Conservation (phyloP, 2,888 invertebrate species). For the Hermaeophaga mercurialis region DNA sequence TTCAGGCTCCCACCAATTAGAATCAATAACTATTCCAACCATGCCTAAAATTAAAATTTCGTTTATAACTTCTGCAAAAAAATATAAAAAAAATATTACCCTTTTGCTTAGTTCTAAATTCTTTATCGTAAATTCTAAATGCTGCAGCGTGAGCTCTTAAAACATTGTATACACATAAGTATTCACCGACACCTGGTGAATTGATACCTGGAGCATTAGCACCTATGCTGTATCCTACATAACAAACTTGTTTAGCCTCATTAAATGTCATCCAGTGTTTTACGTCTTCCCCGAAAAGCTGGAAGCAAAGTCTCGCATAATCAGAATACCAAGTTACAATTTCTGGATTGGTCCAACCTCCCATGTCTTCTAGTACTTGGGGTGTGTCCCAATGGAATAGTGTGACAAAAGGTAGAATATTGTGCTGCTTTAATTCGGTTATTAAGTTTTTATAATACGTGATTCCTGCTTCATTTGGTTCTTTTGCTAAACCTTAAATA, state of each 20-base stretch:
- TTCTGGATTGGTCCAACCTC: neutral
- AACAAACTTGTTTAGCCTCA: conserved; percentile 37
- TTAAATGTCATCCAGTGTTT: conserved; percentile 44
- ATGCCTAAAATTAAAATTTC: neutral
- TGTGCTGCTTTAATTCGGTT: conserved; percentile 37
- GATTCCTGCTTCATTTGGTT: conserved; percentile 71
- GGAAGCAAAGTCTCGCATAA: conserved; percentile 40
- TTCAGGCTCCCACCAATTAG: neutral
- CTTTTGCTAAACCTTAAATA: conserved; percentile 62
- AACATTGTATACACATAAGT: conserved; percentile 62
- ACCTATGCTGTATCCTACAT: conserved; percentile 26
- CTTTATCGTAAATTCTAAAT: conserved; percentile 54
- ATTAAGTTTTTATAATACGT: conserved; percentile 47
- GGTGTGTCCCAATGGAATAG: neutral
- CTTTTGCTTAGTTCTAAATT: conserved; percentile 49
- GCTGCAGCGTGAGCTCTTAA: conserved; percentile 57
- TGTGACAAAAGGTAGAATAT: neutral
- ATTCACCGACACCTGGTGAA: conserved; percentile 50
- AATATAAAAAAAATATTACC: conserved; percentile 26
- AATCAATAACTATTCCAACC: neutral
- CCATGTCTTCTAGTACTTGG: neutral
- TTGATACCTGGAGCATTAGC: neutral
- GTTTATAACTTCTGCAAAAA: neutral
- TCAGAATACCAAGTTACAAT: conserved; percentile 38
- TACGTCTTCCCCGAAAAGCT: conserved; percentile 40